These are phyloP conservation scores for Telenomus remus DNA, from an alignment of 1,140 invertebrate species.

Conservation along the genomic window DNA sequence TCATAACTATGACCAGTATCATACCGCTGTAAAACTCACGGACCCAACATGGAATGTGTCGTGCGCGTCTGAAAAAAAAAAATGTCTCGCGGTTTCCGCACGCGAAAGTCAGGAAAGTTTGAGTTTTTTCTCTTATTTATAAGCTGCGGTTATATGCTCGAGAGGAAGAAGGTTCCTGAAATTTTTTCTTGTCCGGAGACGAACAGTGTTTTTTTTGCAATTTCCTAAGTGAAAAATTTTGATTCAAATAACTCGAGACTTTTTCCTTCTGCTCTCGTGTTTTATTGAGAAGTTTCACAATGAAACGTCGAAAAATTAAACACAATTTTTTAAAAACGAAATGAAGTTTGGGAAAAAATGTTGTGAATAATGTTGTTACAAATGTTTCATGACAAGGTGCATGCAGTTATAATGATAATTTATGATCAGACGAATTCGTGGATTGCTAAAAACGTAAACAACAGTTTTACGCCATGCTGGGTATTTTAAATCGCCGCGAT, in stretches of 20 bases:
- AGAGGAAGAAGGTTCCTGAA: not conserved
- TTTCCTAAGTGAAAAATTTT: not conserved
- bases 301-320: too few species aligned
- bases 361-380: not conserved
- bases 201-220: not conserved
- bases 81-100: conserved; percentile 10
- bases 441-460: conserved; percentile 40
- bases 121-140: conserved; percentile 27
- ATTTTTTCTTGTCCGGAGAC: not conserved
- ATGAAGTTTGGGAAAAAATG: not conserved
- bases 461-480: conserved; percentile 44
- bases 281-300: too few species aligned
- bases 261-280: too few species aligned
- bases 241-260: not conserved
- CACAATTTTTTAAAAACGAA: not conserved
- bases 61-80: conserved; percentile 16
- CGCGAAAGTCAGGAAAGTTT: conserved; percentile 34
- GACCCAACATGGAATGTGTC: conserved; percentile 29
- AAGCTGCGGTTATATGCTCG: not conserved
- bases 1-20: conserved; percentile 15
- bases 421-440: conserved; percentile 33
- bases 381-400: not conserved
- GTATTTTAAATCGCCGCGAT: conserved; percentile 37
- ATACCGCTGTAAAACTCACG: conserved; percentile 36
- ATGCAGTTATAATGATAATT: conserved; percentile 12